Evolutionary conservation across 2,888 invertebrate species (phyloP), one percentile per base, ranked within the genome.

Genomic region (Lumbricus terrestris): DNA sequence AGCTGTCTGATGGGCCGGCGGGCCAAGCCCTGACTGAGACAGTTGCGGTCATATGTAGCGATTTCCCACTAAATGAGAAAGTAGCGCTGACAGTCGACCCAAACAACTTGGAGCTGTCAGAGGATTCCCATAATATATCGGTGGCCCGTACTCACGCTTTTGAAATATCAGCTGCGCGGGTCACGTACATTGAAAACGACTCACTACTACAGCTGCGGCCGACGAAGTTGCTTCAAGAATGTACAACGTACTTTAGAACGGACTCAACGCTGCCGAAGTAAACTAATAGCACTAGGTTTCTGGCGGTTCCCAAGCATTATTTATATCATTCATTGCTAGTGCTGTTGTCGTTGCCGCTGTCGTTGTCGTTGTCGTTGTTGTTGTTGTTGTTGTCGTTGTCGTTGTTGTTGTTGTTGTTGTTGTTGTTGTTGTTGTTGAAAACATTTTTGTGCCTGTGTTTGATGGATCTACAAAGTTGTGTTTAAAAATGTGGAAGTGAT

Each of bases 81-180:
- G n/a, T n/a, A n/a, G 29, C n/a, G 69, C 69, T 69, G 69, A 69
- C 69, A 69, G 69, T 69, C 69, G 69, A 69, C 0, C 69, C n/a
- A 69, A 69, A 69, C 69, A 69, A 69, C 69, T 69, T n/a, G 69
- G 69, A n/a, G 69, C 69, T 69, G 69, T 69, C 69, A 69, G 69
- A 69, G n/a, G 29, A 29, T 69, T 69, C 69, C 47, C 47, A 23
- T 69, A 69, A 69, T 69, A 69, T 69, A 69, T 69, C 11, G 69
- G 16, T n/a, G 23, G 69, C 69, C 3, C 69, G 69, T 69, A 69
- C 69, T 69, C 69, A 69, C 69, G 69, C 69, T n/a, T n/a, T 69
- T 69, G 69, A 69, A 69, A 69, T 69, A 69, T 69, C 69, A 69
- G n/a, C n/a, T n/a, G n/a, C n/a, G n/a, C 4, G 69, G 69, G 69